A percentile compares a stretch with the other conserved stretches of the same genome.
phyloP scores from a whole-genome alignment of 2,888 invertebrate genomes.

The Bellardia bayeri region DNA sequence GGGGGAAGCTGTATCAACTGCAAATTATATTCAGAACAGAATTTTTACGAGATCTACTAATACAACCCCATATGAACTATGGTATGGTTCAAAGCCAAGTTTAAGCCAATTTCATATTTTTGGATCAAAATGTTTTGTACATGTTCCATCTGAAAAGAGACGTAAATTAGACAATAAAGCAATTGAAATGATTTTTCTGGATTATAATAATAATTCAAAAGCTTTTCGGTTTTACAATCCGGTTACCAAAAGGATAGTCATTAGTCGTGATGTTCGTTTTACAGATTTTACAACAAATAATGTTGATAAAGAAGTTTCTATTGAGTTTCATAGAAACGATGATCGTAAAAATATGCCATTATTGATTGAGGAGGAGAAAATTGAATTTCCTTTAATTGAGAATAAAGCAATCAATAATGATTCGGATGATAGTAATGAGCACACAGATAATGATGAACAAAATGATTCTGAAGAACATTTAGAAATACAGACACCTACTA shows the following conservation, averaged over 20 bases:
- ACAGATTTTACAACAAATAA: constrained; percentile 1
- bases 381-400: not conserved
- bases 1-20: constrained; percentile 67
- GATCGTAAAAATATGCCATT: not conserved
- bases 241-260: constrained; percentile 44
- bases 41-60: constrained; percentile 59
- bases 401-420: constrained; percentile 36
- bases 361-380: constrained; percentile 42
- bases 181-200: constrained; percentile 72
- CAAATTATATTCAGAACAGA: constrained; percentile 71
- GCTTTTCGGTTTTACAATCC: constrained; percentile 70
- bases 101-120: constrained; percentile 57
- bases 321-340: not conserved
- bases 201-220: constrained; percentile 73
- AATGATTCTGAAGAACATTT: constrained; percentile 10
- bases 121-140: constrained; percentile 72
- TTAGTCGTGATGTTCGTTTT: constrained; percentile 64
- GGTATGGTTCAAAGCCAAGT: constrained; percentile 69
- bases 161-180: constrained; percentile 72
- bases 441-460: constrained; percentile 15
- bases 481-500: not conserved
- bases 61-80: constrained; percentile 67
- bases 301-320: constrained; percentile 9
- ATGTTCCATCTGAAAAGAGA: constrained; percentile 68
- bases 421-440: not conserved